Evolutionary conservation across 2,888 invertebrate species (phyloP).

Genomic region (Neoscelio sp.): DNA sequence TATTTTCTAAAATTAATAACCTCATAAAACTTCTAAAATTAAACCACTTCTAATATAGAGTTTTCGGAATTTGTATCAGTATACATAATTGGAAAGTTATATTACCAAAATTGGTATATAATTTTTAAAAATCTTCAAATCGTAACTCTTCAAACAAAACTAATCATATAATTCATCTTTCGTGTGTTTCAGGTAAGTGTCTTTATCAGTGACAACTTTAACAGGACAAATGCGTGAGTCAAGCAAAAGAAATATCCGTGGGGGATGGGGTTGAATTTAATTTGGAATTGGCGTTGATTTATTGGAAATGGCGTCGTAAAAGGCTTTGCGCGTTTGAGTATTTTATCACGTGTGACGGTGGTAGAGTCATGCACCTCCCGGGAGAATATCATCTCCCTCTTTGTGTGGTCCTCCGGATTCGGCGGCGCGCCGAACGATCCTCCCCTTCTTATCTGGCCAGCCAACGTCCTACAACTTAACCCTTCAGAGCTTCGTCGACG

Average conservation of each 20-base stretch:
- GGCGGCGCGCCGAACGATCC: constrained; percentile 77
- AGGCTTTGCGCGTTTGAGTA: constrained; percentile 58
- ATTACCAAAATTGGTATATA: no score
- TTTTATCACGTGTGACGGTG: constrained; percentile 61
- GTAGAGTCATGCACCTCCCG: constrained; percentile 64
- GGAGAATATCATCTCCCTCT: constrained; percentile 58
- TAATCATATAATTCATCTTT: constrained; percentile 40
- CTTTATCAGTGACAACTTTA: neutral
- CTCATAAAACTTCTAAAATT: neutral
- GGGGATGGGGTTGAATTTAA: constrained; percentile 38
- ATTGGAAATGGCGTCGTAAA: constrained; percentile 61
- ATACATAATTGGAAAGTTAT: no score
- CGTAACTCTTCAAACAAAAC: no score
- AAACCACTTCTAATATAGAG: no score
- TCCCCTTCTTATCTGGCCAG: constrained; percentile 81
- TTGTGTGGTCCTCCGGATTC: constrained; percentile 75
- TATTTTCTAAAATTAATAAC: no score
- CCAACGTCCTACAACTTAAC: constrained; percentile 81
- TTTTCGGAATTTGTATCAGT: no score
- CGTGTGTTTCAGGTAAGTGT: constrained; percentile 76
- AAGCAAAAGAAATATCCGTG: neutral
- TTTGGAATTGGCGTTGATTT: constrained; percentile 61
- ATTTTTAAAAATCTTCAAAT: no score
- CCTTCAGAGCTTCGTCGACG: constrained; percentile 76
- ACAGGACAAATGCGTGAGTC: neutral